Conservation (phyloP, 2,797 vertebrate species). For the Sebastes kiyomatsui region DNA sequence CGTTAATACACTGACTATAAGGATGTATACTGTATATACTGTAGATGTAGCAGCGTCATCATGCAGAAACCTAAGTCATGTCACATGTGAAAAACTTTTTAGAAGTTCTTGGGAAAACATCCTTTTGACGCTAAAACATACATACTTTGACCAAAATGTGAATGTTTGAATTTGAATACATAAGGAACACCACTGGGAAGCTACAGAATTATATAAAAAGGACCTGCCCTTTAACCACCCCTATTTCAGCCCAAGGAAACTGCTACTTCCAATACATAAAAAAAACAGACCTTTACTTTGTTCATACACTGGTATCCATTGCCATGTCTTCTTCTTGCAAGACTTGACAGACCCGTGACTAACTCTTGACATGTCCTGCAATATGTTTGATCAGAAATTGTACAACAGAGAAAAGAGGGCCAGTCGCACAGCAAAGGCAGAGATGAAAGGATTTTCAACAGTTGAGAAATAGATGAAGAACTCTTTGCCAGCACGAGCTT, state of each 20-base stretch:
- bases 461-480: slow-evolving; percentile 75
- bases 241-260: background rate
- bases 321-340: slow-evolving; percentile 1
- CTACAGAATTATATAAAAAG: too few relatives aligned
- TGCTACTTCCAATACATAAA: background rate
- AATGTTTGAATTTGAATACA: too few relatives aligned
- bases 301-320: slow-evolving; percentile 2
- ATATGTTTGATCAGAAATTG: slow-evolving; percentile 56
- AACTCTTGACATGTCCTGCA: slow-evolving; percentile 40
- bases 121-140: too few relatives aligned
- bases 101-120: too few relatives aligned
- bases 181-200: too few relatives aligned
- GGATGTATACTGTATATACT: too few relatives aligned
- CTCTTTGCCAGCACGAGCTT: slow-evolving; percentile 49
- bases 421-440: slow-evolving; percentile 27
- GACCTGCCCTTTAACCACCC: background rate
- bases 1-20: too few relatives aligned
- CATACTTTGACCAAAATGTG: too few relatives aligned
- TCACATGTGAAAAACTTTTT: rapidly evolving
- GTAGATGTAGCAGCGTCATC: too few relatives aligned
- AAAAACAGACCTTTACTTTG: slow-evolving; percentile 5
- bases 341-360: slow-evolving; percentile 39
- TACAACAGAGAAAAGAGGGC: slow-evolving; percentile 35
- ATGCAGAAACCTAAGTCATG: too few relatives aligned
- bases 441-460: slow-evolving; percentile 63